A percentile compares a stretch with the other conserved stretches of the same genome.
phyloP scores from a whole-genome alignment of 1,140 invertebrate species.

The Plectus sambesii region DNA sequence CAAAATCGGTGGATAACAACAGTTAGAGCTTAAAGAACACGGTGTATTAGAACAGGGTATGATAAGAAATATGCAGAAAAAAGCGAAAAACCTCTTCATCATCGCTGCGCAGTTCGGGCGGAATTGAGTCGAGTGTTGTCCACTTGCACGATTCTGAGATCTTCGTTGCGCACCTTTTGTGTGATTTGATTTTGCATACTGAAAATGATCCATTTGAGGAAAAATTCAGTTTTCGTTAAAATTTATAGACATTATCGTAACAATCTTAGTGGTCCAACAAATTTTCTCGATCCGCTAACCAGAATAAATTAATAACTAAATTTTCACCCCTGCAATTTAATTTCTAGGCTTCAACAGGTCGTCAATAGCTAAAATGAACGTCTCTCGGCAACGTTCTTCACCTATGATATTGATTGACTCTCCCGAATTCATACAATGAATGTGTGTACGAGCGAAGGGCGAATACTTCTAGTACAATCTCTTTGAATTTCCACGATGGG shows the following conservation, averaged over 20 bases:
- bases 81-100: slow-evolving; percentile 82
- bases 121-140: slow-evolving; percentile 73
- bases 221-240: slow-evolving; percentile 2
- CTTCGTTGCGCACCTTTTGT: slow-evolving; percentile 79
- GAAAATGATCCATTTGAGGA: slow-evolving; percentile 5
- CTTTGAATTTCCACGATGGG: too few species aligned
- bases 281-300: not conserved
- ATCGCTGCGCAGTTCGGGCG: slow-evolving; percentile 63
- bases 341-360: not conserved
- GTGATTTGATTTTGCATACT: slow-evolving; percentile 90
- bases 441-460: too few species aligned
- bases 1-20: slow-evolving; percentile 1
- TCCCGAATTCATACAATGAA: too few species aligned
- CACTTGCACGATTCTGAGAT: slow-evolving; percentile 90
- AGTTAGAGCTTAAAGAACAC: slow-evolving; percentile 11
- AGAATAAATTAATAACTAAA: not conserved
- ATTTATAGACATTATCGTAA: not conserved
- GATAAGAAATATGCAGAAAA: slow-evolving; percentile 56
- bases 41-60: slow-evolving; percentile 52
- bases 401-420: too few species aligned
- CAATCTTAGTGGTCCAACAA: not conserved
- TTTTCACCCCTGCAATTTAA: not conserved
- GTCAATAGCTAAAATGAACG: too few species aligned
- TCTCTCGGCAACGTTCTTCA: too few species aligned
- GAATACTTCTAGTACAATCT: too few species aligned